Conservation (phyloP, 2,888 invertebrate species). For the Diplolepis rosae region DNA sequence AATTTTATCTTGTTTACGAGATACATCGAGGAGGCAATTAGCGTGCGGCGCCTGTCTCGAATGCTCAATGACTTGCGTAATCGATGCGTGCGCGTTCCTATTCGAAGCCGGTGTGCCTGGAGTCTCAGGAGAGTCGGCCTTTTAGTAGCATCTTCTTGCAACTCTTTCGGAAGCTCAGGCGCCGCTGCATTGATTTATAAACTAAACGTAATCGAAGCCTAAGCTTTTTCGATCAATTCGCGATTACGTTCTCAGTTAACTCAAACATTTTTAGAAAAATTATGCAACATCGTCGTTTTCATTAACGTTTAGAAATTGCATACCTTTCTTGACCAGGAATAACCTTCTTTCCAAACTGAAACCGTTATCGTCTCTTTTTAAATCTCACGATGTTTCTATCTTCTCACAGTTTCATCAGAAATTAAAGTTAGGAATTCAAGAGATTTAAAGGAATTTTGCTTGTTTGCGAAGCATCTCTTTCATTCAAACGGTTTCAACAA, state of each 20-base stretch:
- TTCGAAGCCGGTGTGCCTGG: background rate
- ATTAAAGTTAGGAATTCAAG: too few species aligned
- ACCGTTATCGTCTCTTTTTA: background rate
- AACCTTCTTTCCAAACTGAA: background rate
- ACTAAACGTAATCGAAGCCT: slow-evolving; percentile 5
- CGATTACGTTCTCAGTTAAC: background rate
- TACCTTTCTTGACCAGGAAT: background rate
- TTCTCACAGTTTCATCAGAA: too few species aligned
- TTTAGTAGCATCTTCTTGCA: slow-evolving; percentile 21
- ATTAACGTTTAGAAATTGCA: background rate
- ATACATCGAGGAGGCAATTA: slow-evolving; percentile 14
- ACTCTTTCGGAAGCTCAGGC: slow-evolving; percentile 21
- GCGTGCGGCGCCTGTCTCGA: slow-evolving; percentile 31
- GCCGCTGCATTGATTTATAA: slow-evolving; percentile 28
- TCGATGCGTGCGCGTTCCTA: slow-evolving; percentile 24
- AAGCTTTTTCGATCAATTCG: background rate
- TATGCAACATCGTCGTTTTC: background rate
- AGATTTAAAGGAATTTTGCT: too few species aligned
- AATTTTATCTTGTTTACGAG: background rate
- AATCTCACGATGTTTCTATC: too few species aligned
- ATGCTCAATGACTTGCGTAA: slow-evolving; percentile 31
- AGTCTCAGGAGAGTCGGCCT: slow-evolving; percentile 18
- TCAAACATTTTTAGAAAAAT: background rate
- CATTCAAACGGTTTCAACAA: too few species aligned
- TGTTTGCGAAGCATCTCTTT: too few species aligned